phyloP scores from a whole-genome alignment of 2,113 vertebrate species.

The Poicephalus gulielmi region DNA sequence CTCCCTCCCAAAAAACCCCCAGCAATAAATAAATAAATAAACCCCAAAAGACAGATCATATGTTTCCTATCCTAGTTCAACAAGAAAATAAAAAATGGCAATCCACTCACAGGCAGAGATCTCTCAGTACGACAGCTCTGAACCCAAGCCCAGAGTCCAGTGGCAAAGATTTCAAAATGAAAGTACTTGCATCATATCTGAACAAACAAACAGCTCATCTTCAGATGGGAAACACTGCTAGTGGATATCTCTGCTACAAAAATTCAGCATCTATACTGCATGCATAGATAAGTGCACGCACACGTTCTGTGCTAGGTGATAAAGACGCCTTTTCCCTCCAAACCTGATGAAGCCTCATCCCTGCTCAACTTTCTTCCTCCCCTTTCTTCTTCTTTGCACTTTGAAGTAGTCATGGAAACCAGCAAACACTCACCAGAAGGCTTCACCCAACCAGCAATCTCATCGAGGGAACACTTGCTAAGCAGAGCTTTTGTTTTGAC shows the following conservation, averaged over 20 bases:
- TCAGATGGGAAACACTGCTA: neutral
- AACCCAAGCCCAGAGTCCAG: neutral
- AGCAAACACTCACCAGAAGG: neutral
- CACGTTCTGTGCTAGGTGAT: rapidly evolving
- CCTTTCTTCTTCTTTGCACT: neutral
- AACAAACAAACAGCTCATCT: neutral
- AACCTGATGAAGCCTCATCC: neutral
- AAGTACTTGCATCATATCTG: neutral
- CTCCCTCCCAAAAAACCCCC: no score
- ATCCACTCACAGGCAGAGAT: neutral
- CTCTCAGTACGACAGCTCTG: neutral
- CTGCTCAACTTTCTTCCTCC: neutral
- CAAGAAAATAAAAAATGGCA: neutral
- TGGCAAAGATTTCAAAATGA: neutral
- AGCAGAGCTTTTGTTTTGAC: neutral
- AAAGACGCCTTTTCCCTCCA: neutral
- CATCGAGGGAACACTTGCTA: neutral
- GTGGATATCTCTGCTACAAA: neutral
- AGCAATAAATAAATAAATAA: no score
- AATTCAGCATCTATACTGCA: rapidly evolving
- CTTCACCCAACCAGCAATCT: neutral
- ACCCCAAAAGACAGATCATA: rapidly evolving
- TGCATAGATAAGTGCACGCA: rapidly evolving
- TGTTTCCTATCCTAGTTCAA: neutral
- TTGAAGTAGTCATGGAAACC: neutral